phyloP scores from a whole-genome alignment of 2,113 vertebrate genomes.

The Phylloscopus trochiloides region DNA sequence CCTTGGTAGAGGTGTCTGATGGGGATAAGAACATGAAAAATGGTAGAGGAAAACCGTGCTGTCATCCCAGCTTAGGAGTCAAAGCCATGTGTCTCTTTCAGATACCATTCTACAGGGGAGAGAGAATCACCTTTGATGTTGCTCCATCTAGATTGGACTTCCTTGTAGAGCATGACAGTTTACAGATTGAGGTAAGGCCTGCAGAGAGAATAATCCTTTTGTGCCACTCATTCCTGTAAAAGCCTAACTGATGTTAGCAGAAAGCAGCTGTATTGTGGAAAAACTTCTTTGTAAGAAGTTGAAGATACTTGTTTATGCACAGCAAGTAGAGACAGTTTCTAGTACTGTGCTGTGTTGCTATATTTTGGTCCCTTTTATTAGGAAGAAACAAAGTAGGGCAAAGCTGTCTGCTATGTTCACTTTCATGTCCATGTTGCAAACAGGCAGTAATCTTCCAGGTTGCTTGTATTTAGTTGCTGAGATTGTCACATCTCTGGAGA shows the following conservation, averaged over 20 bases:
- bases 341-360: fast-evolving
- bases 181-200: conserved; percentile 86
- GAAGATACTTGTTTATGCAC: neutral
- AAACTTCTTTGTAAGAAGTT: neutral
- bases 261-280: neutral
- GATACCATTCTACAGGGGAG: conserved; percentile 95
- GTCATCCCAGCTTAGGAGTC: neutral
- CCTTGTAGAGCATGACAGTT: conserved; percentile 87
- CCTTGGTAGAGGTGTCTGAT: neutral
- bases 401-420: neutral
- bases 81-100: conserved; percentile 51
- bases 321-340: neutral
- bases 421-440: neutral
- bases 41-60: neutral
- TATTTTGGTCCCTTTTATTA: neutral
- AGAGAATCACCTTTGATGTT: conserved; percentile 97
- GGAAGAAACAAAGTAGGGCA: neutral
- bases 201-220: neutral
- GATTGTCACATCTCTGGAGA: neutral
- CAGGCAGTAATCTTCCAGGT: neutral
- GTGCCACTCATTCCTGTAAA: neutral
- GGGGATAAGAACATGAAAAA: neutral
- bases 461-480: neutral
- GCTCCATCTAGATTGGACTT: conserved; percentile 92
- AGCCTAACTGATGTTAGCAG: neutral